Percentiles rank a stretch among this genome's conserved stretches.
phyloP scores from a whole-genome alignment of 23 tunicate species.

The Corella eumyota region DNA sequence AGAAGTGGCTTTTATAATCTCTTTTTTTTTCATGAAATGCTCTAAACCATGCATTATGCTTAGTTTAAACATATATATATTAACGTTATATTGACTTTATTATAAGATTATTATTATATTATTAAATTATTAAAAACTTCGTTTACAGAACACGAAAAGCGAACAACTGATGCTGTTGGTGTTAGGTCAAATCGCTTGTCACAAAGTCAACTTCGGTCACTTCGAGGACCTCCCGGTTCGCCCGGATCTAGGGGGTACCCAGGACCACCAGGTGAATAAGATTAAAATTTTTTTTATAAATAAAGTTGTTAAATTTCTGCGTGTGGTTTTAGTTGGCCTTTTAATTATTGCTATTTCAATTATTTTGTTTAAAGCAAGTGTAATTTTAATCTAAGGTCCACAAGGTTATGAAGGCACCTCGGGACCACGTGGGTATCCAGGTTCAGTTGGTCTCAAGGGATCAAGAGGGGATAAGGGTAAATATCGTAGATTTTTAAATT shows the following conservation, averaged over 20 bases:
- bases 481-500: neutral
- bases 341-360: too few species aligned
- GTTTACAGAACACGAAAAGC: neutral
- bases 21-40: too few species aligned
- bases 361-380: too few species aligned
- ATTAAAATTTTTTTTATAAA: neutral
- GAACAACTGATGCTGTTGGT: neutral
- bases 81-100: too few species aligned
- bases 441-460: slow-evolving; percentile 40
- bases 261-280: slow-evolving; percentile 45
- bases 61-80: too few species aligned
- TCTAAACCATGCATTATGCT: too few species aligned
- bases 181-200: neutral
- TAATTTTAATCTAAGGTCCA: too few species aligned
- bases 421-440: slow-evolving; percentile 50
- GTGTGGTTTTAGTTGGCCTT: neutral
- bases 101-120: too few species aligned
- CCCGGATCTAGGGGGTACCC: slow-evolving; percentile 47
- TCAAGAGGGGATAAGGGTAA: slow-evolving; percentile 48
- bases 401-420: slow-evolving; percentile 55
- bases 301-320: neutral
- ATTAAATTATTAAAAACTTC: too few species aligned
- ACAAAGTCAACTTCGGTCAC: slow-evolving; percentile 1
- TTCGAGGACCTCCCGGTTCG: slow-evolving; percentile 47
- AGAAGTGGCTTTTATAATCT: too few species aligned